Evolutionary conservation across 2,797 vertebrate species (phyloP).

Genomic region (Mus spretus): DNA sequence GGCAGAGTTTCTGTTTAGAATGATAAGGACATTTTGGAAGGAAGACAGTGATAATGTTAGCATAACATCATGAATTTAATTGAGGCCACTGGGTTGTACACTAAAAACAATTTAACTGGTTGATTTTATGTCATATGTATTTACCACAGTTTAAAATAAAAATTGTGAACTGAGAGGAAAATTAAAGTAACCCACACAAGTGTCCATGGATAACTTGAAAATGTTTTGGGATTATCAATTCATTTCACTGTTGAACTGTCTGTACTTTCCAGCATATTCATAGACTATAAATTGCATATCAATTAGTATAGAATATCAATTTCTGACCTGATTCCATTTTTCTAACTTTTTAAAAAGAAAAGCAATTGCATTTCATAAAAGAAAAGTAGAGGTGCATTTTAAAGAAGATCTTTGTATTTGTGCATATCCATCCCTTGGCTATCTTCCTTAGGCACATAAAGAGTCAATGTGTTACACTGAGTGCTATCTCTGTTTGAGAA

Average conservation of each 20-base stretch:
- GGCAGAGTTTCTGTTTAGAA: not conserved
- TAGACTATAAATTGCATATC: slow-evolving; percentile 44
- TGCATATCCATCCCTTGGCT: too few species aligned
- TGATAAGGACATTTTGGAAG: not conserved
- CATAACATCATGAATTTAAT: not conserved
- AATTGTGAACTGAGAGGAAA: slow-evolving; percentile 26
- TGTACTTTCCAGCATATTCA: slow-evolving; percentile 15
- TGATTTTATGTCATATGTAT: not conserved
- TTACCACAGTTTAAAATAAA: not conserved
- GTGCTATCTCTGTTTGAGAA: not conserved
- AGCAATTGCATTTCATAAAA: not conserved
- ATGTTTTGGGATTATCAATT: slow-evolving; percentile 39
- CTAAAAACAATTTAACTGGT: not conserved
- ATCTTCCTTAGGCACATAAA: not conserved
- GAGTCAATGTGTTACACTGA: not conserved
- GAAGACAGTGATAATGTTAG: not conserved
- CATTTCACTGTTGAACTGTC: slow-evolving; percentile 61
- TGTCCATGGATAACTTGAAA: slow-evolving; percentile 18
- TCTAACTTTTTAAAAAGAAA: not conserved
- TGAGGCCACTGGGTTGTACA: not conserved
- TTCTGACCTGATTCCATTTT: slow-evolving; percentile 48
- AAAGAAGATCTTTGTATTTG: not conserved
- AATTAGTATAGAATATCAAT: slow-evolving; percentile 50
- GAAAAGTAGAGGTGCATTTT: slow-evolving; percentile 13
- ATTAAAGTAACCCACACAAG: slow-evolving; percentile 53